Percentiles rank a stretch among this genome's conserved stretches.
These are phyloP conservation scores for Sclerodermus sp. DNA, from an alignment of 2,888 invertebrate genomes.

Conservation along the genomic window DNA sequence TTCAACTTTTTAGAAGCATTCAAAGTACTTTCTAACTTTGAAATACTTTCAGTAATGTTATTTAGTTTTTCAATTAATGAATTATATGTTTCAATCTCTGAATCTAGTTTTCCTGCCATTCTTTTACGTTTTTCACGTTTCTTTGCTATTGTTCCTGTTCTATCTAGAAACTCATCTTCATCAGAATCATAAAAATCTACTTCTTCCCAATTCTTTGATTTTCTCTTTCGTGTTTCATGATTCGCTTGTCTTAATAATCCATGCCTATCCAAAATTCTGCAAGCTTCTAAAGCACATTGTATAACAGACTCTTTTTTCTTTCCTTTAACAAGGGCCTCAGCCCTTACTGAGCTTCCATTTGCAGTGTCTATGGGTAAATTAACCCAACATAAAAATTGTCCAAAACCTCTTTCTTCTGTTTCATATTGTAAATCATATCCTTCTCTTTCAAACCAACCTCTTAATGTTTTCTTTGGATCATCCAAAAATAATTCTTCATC, in stretches of 20 bases:
- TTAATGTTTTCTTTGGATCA: conserved; percentile 93
- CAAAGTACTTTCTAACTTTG: conserved; percentile 63
- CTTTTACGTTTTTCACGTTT: conserved; percentile 81
- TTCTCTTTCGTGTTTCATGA: conserved; percentile 83
- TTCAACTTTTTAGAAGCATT: conserved; percentile 53
- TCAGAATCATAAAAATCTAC: conserved; percentile 94
- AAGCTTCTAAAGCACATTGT: conserved; percentile 94
- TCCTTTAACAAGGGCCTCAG: conserved; percentile 84
- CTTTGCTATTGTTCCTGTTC: conserved; percentile 89
- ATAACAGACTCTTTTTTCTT: conserved; percentile 93
- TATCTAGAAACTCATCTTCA: conserved; percentile 92
- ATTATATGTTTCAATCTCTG: conserved; percentile 69
- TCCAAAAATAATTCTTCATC: conserved; percentile 90
- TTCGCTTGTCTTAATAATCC: conserved; percentile 84
- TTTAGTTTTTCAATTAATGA: conserved; percentile 68
- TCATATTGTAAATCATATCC: conserved; percentile 83
- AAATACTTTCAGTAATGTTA: conserved; percentile 60
- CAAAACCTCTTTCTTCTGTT: conserved; percentile 82
- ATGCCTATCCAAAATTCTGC: conserved; percentile 83
- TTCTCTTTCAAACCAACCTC: conserved; percentile 94
- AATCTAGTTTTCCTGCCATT: conserved; percentile 62
- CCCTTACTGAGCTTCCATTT: conserved; percentile 74
- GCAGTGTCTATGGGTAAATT: conserved; percentile 82
- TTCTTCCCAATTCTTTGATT: conserved; percentile 76
- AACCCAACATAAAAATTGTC: conserved; percentile 81